Percentiles rank a stretch among this genome's conserved stretches.
Evolutionary conservation across 2,888 invertebrate species (phyloP).

Genomic region (Orthonychiurus folsomi): DNA sequence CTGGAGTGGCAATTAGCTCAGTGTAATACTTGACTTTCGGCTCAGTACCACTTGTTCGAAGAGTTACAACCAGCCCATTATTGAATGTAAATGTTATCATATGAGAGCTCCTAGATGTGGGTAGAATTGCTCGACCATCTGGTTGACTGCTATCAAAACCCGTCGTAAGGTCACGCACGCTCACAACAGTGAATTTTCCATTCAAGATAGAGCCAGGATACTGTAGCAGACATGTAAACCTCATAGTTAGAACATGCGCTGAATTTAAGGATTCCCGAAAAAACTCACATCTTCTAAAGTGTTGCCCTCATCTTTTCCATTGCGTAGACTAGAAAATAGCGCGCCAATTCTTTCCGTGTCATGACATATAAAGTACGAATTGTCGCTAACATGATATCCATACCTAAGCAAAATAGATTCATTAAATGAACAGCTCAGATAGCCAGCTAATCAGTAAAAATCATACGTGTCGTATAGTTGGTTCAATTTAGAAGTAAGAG

Average conservation of each 20-base stretch:
- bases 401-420: too few species aligned
- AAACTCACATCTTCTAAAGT: too few species aligned
- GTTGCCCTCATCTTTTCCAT: background rate
- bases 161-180: constrained; percentile 70
- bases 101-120: constrained; percentile 59
- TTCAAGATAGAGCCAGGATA: constrained; percentile 47
- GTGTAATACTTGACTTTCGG: constrained; percentile 99
- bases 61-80: constrained; percentile 74
- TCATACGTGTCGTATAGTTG: constrained; percentile 61
- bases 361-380: constrained; percentile 82
- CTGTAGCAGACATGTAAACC: background rate
- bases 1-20: constrained; percentile 66
- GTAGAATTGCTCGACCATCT: constrained; percentile 60
- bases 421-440: too few species aligned
- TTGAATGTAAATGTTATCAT: constrained; percentile 92
- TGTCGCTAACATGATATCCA: constrained; percentile 78
- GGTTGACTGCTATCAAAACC: constrained; percentile 68
- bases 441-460: too few species aligned
- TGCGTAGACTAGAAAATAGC: constrained; percentile 74
- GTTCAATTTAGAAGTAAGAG: constrained; percentile 52
- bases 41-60: constrained; percentile 96
- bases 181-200: constrained; percentile 50
- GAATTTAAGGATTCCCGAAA: too few species aligned
- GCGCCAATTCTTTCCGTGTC: constrained; percentile 58
- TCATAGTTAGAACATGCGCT: too few species aligned